A percentile compares a stretch with the other conserved stretches of the same genome.
Evolutionary conservation across 2,888 invertebrate species (phyloP).

Genomic region (Gnatocerus cornutus): DNA sequence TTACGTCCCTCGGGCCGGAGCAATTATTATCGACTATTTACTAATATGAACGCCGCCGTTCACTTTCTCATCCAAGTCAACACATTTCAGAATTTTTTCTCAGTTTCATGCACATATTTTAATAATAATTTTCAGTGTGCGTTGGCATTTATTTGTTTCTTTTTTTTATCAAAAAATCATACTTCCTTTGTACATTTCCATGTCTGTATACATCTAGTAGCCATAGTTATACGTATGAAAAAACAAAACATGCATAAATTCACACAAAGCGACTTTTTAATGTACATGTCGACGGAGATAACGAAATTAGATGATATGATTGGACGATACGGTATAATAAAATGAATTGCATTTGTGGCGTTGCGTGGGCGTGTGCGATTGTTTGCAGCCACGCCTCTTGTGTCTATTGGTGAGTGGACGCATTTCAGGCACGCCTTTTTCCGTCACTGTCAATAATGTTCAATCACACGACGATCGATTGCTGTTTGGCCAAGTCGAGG

Average conservation of each 20-base stretch:
- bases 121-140: too few species aligned
- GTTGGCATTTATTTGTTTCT: neutral
- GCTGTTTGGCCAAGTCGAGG: slow-evolving; percentile 58
- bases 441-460: slow-evolving; percentile 55
- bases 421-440: slow-evolving; percentile 51
- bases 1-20: too few species aligned
- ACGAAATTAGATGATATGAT: slow-evolving; percentile 22
- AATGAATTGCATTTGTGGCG: slow-evolving; percentile 52
- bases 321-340: slow-evolving; percentile 27
- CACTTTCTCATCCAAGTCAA: neutral
- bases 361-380: slow-evolving; percentile 54
- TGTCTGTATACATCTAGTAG: slow-evolving; percentile 8
- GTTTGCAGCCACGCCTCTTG: slow-evolving; percentile 53
- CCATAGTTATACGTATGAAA: slow-evolving; percentile 10
- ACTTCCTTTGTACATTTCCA: neutral
- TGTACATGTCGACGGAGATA: slow-evolving; percentile 23
- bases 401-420: slow-evolving; percentile 56
- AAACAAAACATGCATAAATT: slow-evolving; percentile 49
- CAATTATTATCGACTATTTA: too few species aligned
- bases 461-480: slow-evolving; percentile 26
- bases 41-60: neutral
- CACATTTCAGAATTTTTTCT: too few species aligned
- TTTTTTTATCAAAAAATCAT: neutral
- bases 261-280: slow-evolving; percentile 40
- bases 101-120: too few species aligned